Base-by-base conservation (phyloP, 1,140 invertebrate species). In the Musca vetustissima region DNA sequence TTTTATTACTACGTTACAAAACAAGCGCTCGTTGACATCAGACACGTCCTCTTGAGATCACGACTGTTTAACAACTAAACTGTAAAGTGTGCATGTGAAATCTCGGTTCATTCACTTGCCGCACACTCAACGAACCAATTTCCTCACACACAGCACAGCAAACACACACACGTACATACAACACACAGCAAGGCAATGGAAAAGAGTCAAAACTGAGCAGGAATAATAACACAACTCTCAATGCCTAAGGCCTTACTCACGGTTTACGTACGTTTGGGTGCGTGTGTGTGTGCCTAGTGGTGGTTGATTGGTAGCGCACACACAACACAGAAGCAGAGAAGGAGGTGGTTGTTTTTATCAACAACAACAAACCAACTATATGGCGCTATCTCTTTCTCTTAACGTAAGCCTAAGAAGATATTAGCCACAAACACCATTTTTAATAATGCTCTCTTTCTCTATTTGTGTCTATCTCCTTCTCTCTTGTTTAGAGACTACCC, bases 1-100 rank as follows among this genome's bases (percentile, higher is more conserved):
- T n/a, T n/a, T 28, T 28, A 28, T 28, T 24, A 22, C 52, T 53
- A 21, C 24, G 52, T 53, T 52, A 47, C 49, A 67, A 48, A 50
- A 53, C 67, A 67, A 67, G 66, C 70, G 69, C 64, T 64, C 64
- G 57, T 64, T 65, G 68, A 69, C 66, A 68, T 69, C 73, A 68
- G 43, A 79, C 75, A 81, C 79, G 79, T 81, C 79, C 73, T 76
- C 73, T 77, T 78, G 75, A 80, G 78, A 71, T 73, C 78, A 81
- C 79, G 79, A 79, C 79, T 81, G 76, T 79, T 80, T 73, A 78
- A 76, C 76, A 76, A 80, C 76, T 81, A 74, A 76, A 80, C 71
- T 61, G 57, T 61, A 21, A 61, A 43, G 28, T 21, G 21, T 61
- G 17, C 57, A 43, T 11, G 21, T 25, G 48, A 52, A 59, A 47